These are phyloP conservation scores for Chymomyza fuscimana DNA, from an alignment of 2,888 invertebrate species.

Conservation along the genomic window DNA sequence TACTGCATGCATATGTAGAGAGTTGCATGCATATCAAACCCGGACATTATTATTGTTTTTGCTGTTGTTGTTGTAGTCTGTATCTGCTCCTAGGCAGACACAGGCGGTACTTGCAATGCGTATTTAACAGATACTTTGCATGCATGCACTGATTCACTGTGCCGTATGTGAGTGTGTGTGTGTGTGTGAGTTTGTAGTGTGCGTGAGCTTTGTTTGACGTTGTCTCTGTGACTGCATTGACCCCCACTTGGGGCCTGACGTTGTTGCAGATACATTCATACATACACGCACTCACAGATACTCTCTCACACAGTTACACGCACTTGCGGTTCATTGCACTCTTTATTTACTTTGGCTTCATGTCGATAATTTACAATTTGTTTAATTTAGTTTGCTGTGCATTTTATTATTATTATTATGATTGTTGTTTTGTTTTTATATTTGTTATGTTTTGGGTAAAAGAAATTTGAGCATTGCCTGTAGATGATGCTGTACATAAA, in stretches of 20 bases:
- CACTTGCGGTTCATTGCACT: conserved; percentile 71
- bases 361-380: conserved; percentile 51
- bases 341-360: conserved; percentile 65
- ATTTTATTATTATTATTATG: conserved; percentile 22
- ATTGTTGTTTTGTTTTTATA: neutral
- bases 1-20: neutral
- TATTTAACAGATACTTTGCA: conserved; percentile 68
- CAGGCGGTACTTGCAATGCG: conserved; percentile 15
- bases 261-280: conserved; percentile 50
- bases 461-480: neutral
- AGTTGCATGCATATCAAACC: conserved; percentile 23
- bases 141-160: conserved; percentile 42
- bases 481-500: neutral
- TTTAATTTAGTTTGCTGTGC: conserved; percentile 35
- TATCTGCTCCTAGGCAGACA: conserved; percentile 21
- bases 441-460: neutral
- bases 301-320: neutral
- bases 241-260: conserved; percentile 58
- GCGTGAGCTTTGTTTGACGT: conserved; percentile 63
- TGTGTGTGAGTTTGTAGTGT: conserved; percentile 22
- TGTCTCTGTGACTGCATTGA: conserved; percentile 63
- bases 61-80: conserved; percentile 22
- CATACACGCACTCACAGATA: conserved; percentile 51
- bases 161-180: conserved; percentile 12
- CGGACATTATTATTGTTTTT: conserved; percentile 39